These are phyloP conservation scores for Syngnathoides biaculeatus DNA, from an alignment of 2,113 vertebrate genomes.

Conservation along the genomic window DNA sequence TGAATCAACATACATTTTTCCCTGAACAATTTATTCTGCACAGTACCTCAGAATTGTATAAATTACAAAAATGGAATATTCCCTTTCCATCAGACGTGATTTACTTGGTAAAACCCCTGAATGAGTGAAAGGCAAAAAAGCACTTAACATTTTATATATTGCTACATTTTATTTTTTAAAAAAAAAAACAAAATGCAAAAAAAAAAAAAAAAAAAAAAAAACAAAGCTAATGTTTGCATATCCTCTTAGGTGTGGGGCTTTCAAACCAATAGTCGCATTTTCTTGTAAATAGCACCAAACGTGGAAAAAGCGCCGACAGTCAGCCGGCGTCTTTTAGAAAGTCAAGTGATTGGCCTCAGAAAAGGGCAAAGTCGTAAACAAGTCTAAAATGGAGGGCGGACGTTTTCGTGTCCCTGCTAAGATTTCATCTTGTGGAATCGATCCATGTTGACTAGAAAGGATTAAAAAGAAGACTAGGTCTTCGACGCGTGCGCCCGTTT, in stretches of 20 bases:
- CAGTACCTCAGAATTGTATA: constrained; percentile 74
- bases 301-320: constrained; percentile 49
- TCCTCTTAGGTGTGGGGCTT: constrained; percentile 60
- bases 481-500: constrained; percentile 50
- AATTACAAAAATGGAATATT: constrained; percentile 70
- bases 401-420: constrained; percentile 24
- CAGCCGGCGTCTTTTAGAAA: constrained; percentile 45
- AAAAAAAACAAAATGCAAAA: too few relatives aligned
- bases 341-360: constrained; percentile 62
- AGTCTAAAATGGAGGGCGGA: constrained; percentile 40
- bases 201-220: constrained; percentile 44
- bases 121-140: constrained; percentile 60
- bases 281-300: constrained; percentile 72
- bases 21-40: constrained; percentile 75
- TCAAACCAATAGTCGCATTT: constrained; percentile 58
- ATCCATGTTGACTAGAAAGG: constrained; percentile 31
- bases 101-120: constrained; percentile 66
- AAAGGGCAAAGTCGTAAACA: constrained; percentile 61
- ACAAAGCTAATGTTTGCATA: constrained; percentile 65
- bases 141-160: constrained; percentile 60
- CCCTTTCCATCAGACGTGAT: constrained; percentile 69
- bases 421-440: constrained; percentile 34
- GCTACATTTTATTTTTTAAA: constrained; percentile 71
- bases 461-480: constrained; percentile 36
- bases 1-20: constrained; percentile 66